Percentiles rank a stretch among this genome's conserved stretches.
phyloP scores from a whole-genome alignment of 2,113 vertebrate species.

The Corythaeola cristata region DNA sequence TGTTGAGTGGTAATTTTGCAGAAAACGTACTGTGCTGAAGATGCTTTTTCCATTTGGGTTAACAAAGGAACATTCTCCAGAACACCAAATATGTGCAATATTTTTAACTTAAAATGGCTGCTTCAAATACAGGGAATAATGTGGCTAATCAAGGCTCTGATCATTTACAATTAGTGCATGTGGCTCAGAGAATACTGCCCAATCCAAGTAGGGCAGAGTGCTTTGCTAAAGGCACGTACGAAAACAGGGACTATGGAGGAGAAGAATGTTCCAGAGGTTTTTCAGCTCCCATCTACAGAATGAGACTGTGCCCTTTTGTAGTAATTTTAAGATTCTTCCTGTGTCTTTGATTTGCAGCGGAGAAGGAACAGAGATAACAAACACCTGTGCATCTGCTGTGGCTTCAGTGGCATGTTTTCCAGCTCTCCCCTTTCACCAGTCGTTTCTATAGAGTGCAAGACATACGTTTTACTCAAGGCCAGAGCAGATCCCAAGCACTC shows the following conservation, averaged over 20 bases:
- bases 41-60: not conserved
- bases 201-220: not conserved
- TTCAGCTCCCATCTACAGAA: not conserved
- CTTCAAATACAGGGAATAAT: not conserved
- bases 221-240: not conserved
- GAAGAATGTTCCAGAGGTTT: not conserved
- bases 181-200: not conserved
- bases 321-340: not conserved
- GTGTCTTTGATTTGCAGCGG: not conserved
- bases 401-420: not conserved
- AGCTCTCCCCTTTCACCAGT: not conserved
- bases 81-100: not conserved
- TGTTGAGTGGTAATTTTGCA: not conserved
- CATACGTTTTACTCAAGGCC: not conserved
- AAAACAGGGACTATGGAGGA: not conserved
- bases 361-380: not conserved
- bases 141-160: not conserved
- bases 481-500: not conserved
- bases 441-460: not conserved
- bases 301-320: not conserved
- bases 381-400: not conserved
- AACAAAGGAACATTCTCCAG: not conserved
- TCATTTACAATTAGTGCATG: not conserved
- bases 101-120: constrained; percentile 2
- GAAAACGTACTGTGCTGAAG: not conserved